Evolutionary conservation across 1,140 invertebrate genomes (phyloP), one percentile per base, ranked within the genome.

Genomic region (Drosophila parvula): DNA sequence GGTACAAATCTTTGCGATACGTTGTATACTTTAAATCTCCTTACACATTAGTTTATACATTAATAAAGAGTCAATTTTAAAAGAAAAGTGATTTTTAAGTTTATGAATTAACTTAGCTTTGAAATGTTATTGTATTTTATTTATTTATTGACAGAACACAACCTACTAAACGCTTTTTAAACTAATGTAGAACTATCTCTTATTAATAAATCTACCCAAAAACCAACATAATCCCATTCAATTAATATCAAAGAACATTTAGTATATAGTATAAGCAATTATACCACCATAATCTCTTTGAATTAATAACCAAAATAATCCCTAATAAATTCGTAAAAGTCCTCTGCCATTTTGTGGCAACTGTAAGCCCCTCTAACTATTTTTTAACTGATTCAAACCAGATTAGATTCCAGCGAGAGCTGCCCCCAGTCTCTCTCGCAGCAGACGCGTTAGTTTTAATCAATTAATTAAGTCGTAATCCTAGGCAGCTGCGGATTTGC

Each of bases 391-490:
- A 59, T 32, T 60, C 9, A 48, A 74, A 65, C 74, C 53, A 40
- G 50, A 70, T 38, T 45, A 36, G 50, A 53, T 53, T 4, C 50
- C 50, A 53, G 32, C 50, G 53, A 32, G 43, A 40, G 48, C 50
- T 71, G 45, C 55, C 58, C 14, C 30, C 4, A 30, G 11, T 50
- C 48, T 32, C 30, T 6, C 45, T n/a, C n/a, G n/a, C n/a, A n/a
- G 4, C 5, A 18, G 30, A 32, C 41, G 22, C 57, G 63, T 48
- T 83, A 83, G 77, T 78, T 84, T 88, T 88, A 88, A 88, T 88
- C 78, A 89, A 88, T 88, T 89, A 89, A 89, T 89, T 89, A 89
- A 73, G 69, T 41, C 70, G 47, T 62, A 73, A 65, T 74, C 61
- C 69, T 80, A 69, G 76, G 50, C 78, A 76, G 64, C 67, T 32